Conservation (phyloP, 1,140 invertebrate genomes). For the Cylas formicarius region DNA sequence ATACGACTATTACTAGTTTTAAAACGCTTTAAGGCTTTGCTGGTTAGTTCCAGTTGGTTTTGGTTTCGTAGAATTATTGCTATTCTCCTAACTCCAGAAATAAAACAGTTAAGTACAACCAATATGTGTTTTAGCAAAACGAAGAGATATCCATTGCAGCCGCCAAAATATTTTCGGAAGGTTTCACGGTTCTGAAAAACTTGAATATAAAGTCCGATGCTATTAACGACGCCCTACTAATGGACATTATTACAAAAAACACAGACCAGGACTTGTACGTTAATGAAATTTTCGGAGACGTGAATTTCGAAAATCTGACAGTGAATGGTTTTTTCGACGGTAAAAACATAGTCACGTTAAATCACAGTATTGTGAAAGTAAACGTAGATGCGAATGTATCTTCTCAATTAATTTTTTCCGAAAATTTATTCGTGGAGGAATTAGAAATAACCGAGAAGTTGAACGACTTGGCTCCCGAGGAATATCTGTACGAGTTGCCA, state of each 20-base stretch:
- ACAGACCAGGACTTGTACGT: constrained; percentile 40
- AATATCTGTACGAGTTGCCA: constrained; percentile 22
- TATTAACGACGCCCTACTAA: constrained; percentile 41
- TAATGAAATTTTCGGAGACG: constrained; percentile 37
- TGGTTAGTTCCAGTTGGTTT: neutral
- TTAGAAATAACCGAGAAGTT: constrained; percentile 31
- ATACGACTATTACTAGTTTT: too few species aligned
- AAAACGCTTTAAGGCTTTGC: neutral
- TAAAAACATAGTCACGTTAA: constrained; percentile 40
- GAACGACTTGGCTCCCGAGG: constrained; percentile 24
- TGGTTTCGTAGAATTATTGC: too few species aligned
- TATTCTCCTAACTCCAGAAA: neutral
- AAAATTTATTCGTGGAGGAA: constrained; percentile 23
- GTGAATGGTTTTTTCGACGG: constrained; percentile 37
- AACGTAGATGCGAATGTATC: constrained; percentile 35
- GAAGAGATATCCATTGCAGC: constrained; percentile 35
- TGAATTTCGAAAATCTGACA: constrained; percentile 40
- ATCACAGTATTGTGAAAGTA: constrained; percentile 36
- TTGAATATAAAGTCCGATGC: constrained; percentile 34
- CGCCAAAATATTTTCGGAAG: constrained; percentile 39
- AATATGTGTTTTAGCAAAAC: constrained; percentile 25
- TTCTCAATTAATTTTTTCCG: constrained; percentile 32
- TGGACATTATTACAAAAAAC: constrained; percentile 42
- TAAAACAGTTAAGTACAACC: neutral
- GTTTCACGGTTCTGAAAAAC: constrained; percentile 34